Evolutionary conservation across 2,113 vertebrate species (phyloP), one percentile per base, ranked within the genome.

Genomic region (Sorex araneus): DNA sequence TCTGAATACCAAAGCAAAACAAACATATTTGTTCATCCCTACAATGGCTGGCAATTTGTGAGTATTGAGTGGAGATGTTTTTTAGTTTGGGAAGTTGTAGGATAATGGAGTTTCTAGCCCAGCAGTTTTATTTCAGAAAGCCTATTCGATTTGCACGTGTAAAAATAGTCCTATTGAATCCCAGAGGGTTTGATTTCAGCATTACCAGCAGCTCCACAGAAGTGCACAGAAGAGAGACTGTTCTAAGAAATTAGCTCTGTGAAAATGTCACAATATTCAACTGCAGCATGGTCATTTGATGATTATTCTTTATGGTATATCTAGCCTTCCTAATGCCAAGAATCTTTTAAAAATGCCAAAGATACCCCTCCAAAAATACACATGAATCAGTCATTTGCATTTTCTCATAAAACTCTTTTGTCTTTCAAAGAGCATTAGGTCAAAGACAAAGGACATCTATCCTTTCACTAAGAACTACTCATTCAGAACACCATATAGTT

Each of bases 331-430:
- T 95, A 96, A 95, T 95, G 91, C 69, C 95, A 93, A 83, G 91
- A 91, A 75, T 80, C 94, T 93, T 92, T 93, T 94, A 75, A 94
- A 96, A 96, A 97, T 96, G 95, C 91, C 93, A 92, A 23, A 92
- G 91, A 94, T 89, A 92, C n/a, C 83, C 73, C 87, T 94, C 89
- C 89, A 94, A 95, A 96, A 97, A 96, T 95, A 96, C 87, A 91
- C 94, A 95, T 94, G 95, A 96, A 94, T 96, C 87, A 81, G 89
- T 84, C 91, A 94, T 96, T 96, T 96, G 81, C 95, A 96, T 95
- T 92, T 92, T 60, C 87, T 84, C 87, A 75, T 95, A 95, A 93
- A 92, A 87, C 36, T 80, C 74, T 94, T 91, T 86, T 77, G 54
- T 91, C 87, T 96, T 89, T 84, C 43, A 92, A 78, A 97, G 94